Evolutionary conservation across 2,113 vertebrate genomes (phyloP).

Genomic region (Rhynchomys soricoides): DNA sequence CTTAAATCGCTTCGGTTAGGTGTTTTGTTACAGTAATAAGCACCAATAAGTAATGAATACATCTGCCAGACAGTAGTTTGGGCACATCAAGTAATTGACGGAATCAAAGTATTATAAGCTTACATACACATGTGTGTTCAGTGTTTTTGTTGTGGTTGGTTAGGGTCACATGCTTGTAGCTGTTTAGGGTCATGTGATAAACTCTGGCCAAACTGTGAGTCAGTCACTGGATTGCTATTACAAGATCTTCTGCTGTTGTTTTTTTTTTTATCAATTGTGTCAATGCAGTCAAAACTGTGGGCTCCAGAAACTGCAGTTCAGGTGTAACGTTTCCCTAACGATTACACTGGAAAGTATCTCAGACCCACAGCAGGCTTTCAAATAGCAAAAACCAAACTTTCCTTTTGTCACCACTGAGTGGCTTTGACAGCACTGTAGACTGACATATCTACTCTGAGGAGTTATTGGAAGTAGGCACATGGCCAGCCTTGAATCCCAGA

Average conservation of each 20-base stretch:
- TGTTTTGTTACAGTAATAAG: neutral
- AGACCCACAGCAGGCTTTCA: neutral
- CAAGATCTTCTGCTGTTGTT: neutral
- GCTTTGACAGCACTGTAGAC: neutral
- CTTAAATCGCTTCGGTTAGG: neutral
- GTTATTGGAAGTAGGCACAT: neutral
- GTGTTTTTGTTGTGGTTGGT: neutral
- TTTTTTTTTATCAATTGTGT: neutral
- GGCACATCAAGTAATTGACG: neutral
- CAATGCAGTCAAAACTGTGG: neutral
- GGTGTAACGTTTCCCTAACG: fast-evolving
- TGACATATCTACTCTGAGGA: neutral
- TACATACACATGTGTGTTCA: neutral
- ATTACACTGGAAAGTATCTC: neutral
- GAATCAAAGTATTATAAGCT: neutral
- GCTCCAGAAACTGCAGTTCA: neutral
- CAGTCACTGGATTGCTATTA: neutral
- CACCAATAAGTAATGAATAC: neutral
- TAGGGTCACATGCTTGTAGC: neutral
- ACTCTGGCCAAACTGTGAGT: neutral
- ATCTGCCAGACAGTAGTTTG: neutral
- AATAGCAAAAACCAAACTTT: neutral
- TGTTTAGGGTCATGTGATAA: neutral
- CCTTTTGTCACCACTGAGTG: neutral
- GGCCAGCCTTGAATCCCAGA: neutral